Base-by-base conservation (phyloP, 2,113 vertebrate species). In the Leptosomus discolor region DNA sequence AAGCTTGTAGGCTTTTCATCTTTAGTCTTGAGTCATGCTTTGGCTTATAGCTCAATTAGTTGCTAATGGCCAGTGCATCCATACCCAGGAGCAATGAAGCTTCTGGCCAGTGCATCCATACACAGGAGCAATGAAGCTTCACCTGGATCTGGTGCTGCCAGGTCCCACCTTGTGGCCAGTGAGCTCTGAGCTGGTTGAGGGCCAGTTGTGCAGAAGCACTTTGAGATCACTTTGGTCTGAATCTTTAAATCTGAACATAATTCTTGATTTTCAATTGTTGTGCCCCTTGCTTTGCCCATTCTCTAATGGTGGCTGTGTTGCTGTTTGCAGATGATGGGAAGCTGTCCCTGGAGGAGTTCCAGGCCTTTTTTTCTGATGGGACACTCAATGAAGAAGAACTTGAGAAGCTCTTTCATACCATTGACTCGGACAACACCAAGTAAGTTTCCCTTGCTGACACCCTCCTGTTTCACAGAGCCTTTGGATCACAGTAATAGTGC, bases 391-490 rank as follows among this genome's bases (percentile, higher is more conserved):
- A 99, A 95, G 98, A 99, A 34, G 99, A 99, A 94, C 98, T 99
- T 37, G 99, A 99, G 97, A 99, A 98, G 82, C 99, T 99, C 88
- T 99, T 99, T 97, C 99, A 99, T 83, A 98, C 99, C 82, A 99
- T 99, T 45, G 99, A 99, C 97, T 99, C 99, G 0, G 99, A 99
- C 98, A 99, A 99, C 97, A 99, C 99, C 83, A 99, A 99, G 99
- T 99, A 97, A 98, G 98, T 87, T 64, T 36, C 9, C 1, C 4
- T 6, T 56, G 19, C 36, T 32, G 75, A 19, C 9, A 27, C 8
- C 2, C 13, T 37, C 3, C 4, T 5, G 5, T n/a, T 67, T 64
- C 36, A 22, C 27, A n/a, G 60, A 41, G 61, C 4, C 2, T 54
- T 36, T 30, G 70, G 51, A 5, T 24, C 23, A 1, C 0, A 1